These are phyloP conservation scores for Podotricha telesiphe DNA, from an alignment of 2,888 invertebrate species.

Conservation along the genomic window DNA sequence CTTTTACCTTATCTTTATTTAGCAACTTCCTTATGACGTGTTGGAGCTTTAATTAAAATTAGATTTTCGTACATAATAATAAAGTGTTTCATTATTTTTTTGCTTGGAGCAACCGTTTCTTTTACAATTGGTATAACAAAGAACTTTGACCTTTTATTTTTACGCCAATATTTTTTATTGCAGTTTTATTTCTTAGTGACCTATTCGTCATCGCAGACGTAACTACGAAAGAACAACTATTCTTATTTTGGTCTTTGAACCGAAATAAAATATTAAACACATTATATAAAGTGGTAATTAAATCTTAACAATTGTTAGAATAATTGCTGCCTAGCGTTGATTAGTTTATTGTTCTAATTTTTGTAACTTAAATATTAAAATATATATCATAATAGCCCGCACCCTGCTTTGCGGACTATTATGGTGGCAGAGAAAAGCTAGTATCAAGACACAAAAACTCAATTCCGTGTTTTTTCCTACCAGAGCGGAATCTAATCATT, in stretches of 20 bases:
- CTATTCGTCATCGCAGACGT: neutral
- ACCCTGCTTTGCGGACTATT: no score
- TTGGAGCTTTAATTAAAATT: constrained; percentile 7
- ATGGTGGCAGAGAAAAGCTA: no score
- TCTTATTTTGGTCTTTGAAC: neutral
- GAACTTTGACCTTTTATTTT: constrained; percentile 14
- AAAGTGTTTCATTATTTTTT: constrained; percentile 3
- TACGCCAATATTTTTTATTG: neutral
- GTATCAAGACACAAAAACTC: no score
- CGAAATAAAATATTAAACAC: no score
- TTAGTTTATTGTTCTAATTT: neutral
- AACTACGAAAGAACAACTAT: neutral
- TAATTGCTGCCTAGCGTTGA: neutral
- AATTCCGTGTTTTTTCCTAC: no score
- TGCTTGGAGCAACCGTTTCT: neutral
- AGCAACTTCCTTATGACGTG: constrained; percentile 15
- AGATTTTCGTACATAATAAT: constrained; percentile 3
- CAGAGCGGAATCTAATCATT: no score
- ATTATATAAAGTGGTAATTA: neutral
- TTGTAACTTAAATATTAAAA: neutral
- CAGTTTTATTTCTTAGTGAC: neutral
- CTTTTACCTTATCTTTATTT: constrained; percentile 11
- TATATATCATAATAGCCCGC: neutral
- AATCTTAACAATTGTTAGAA: neutral
- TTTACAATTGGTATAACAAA: neutral